A percentile compares a stretch with the other conserved stretches of the same genome.
Conservation (phyloP, 92 coral and sea anemone species). For the Parazoanthus swiftii region DNA sequence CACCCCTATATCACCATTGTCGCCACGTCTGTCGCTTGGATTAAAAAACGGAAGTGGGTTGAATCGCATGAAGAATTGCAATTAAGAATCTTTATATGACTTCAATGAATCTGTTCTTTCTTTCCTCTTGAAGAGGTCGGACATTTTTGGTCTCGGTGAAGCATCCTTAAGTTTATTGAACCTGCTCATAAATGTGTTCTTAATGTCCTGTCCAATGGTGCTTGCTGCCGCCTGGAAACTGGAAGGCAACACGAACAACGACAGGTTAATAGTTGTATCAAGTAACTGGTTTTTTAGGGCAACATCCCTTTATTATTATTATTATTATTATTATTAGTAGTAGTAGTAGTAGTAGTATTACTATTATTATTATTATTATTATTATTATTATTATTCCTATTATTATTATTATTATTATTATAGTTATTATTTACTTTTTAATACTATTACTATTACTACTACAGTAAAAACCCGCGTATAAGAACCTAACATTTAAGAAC, state of each 20-base stretch:
- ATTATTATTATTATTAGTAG: too few species aligned
- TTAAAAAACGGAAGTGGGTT: neutral
- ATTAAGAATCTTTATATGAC: slow-evolving; percentile 33
- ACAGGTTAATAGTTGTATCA: neutral
- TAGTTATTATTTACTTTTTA: too few species aligned
- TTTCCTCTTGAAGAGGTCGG: slow-evolving; percentile 89
- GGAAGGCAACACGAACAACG: slow-evolving; percentile 14
- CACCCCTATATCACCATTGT: neutral
- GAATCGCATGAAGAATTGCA: neutral
- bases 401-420: too few species aligned
- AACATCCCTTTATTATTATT: too few species aligned
- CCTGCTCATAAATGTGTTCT: slow-evolving; percentile 88
- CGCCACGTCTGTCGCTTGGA: neutral
- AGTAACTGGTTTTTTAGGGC: neutral
- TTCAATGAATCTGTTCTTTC: slow-evolving; percentile 73
- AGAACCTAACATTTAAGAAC: too few species aligned
- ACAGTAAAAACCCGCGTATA: too few species aligned
- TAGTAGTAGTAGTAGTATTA: too few species aligned
- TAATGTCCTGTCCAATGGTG: slow-evolving; percentile 86
- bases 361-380: too few species aligned
- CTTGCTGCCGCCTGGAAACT: slow-evolving; percentile 71
- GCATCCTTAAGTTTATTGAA: slow-evolving; percentile 89
- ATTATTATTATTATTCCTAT: too few species aligned
- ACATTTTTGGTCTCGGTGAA: slow-evolving; percentile 93
- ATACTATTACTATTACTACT: too few species aligned